Evolutionary conservation across 2,888 invertebrate genomes (phyloP).

Genomic region (Agrotis exclamationis): DNA sequence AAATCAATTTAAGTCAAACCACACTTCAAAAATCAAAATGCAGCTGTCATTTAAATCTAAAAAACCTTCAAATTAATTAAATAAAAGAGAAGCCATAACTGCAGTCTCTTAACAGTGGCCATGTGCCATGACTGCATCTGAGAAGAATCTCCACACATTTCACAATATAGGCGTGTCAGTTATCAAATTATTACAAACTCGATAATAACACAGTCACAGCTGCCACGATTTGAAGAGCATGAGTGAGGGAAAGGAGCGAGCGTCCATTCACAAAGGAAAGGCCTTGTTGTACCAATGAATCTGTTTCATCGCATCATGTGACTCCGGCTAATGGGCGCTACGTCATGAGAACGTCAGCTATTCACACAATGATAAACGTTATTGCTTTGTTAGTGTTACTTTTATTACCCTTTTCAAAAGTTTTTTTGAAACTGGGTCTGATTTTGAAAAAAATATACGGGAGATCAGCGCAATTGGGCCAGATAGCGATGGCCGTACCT

Average conservation of each 20-base stretch:
- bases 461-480: neutral
- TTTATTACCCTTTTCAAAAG: neutral
- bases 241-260: slow-evolving; percentile 56
- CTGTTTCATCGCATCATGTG: slow-evolving; percentile 51
- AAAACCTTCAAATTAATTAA: neutral
- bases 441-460: slow-evolving; percentile 1
- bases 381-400: slow-evolving; percentile 26
- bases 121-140: neutral
- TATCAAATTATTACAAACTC: slow-evolving; percentile 32
- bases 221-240: slow-evolving; percentile 32
- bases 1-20: too few relatives aligned
- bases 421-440: slow-evolving; percentile 12
- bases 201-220: slow-evolving; percentile 9
- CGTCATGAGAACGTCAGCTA: slow-evolving; percentile 46
- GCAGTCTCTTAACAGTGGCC: too few relatives aligned
- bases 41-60: neutral
- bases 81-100: neutral
- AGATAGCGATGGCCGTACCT: too few relatives aligned
- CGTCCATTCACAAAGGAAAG: slow-evolving; percentile 62
- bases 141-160: neutral
- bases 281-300: slow-evolving; percentile 50
- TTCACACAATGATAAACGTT: slow-evolving; percentile 41
- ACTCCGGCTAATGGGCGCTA: slow-evolving; percentile 31
- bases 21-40: neutral
- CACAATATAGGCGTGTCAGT: slow-evolving; percentile 22